phyloP scores from a whole-genome alignment of 2,113 vertebrate genomes.

The Cryptoleucopteryx plumbea region DNA sequence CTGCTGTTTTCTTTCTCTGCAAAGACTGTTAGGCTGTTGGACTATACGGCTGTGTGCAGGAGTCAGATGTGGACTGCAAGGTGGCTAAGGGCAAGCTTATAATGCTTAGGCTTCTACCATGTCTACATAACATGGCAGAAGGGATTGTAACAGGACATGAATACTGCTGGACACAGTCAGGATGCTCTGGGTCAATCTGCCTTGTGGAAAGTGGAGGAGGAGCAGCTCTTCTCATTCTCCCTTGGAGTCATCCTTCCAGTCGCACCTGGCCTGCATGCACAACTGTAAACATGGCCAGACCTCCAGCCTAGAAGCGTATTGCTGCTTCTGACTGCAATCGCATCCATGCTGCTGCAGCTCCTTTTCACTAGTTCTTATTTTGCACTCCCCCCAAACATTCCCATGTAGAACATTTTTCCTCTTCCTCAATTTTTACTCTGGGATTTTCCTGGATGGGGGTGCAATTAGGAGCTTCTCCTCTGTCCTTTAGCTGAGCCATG shows the following conservation, averaged over 20 bases:
- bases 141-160: not conserved
- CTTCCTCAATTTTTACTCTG: not conserved
- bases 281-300: not conserved
- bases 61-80: not conserved
- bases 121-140: not conserved
- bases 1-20: not conserved
- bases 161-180: not conserved
- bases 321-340: not conserved
- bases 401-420: not conserved
- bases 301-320: not conserved
- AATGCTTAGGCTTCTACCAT: not conserved
- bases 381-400: slow-evolving; percentile 1
- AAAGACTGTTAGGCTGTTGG: not conserved
- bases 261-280: not conserved
- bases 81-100: not conserved
- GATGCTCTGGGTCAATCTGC: not conserved
- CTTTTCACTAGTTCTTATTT: not conserved
- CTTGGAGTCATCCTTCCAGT: not conserved
- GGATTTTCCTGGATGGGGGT: slow-evolving; percentile 12
- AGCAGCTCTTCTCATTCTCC: not conserved
- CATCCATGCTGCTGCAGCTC: not conserved
- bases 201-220: not conserved
- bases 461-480: not conserved
- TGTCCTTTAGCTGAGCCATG: not conserved
- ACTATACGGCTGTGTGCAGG: accelerated